Percentiles rank a stretch among this genome's conserved stretches.
phyloP scores from a whole-genome alignment of 2,797 vertebrate species.

The Pantherophis vulpinus region DNA sequence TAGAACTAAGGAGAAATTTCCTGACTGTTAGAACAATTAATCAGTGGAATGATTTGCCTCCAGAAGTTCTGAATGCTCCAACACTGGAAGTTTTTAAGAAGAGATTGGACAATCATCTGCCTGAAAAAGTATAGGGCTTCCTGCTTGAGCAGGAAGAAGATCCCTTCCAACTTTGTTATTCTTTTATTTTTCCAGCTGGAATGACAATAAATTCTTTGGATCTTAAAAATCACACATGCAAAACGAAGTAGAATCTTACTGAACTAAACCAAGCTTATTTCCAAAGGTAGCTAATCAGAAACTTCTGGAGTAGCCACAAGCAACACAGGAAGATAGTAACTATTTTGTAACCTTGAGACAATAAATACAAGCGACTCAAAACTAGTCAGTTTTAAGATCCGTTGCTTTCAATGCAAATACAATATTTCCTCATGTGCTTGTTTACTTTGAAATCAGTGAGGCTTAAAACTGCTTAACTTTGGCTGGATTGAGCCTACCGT shows the following conservation, averaged over 20 bases:
- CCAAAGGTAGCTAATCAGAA: background rate
- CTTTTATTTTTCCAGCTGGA: background rate
- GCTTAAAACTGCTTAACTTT: background rate
- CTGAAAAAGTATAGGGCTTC: background rate
- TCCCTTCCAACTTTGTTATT: background rate
- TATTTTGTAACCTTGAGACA: background rate
- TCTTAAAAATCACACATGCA: background rate
- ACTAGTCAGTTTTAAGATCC: background rate
- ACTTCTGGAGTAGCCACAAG: background rate
- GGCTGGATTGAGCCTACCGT: background rate
- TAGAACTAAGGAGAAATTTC: background rate
- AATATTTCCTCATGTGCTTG: background rate
- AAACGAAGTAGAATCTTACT: background rate
- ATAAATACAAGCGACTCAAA: background rate
- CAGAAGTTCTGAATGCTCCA: background rate
- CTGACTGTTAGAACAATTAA: background rate
- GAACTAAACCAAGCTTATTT: background rate
- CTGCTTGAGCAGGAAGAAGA: background rate
- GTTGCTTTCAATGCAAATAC: background rate
- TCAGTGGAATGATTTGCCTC: background rate
- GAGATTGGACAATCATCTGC: background rate
- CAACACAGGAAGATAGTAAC: background rate
- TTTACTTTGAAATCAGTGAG: background rate
- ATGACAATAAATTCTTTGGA: background rate
- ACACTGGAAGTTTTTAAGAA: background rate